Percentiles rank a stretch among this genome's conserved stretches.
Evolutionary conservation across 2,113 vertebrate genomes (phyloP).

Genomic region (Oreochromis aureus): DNA sequence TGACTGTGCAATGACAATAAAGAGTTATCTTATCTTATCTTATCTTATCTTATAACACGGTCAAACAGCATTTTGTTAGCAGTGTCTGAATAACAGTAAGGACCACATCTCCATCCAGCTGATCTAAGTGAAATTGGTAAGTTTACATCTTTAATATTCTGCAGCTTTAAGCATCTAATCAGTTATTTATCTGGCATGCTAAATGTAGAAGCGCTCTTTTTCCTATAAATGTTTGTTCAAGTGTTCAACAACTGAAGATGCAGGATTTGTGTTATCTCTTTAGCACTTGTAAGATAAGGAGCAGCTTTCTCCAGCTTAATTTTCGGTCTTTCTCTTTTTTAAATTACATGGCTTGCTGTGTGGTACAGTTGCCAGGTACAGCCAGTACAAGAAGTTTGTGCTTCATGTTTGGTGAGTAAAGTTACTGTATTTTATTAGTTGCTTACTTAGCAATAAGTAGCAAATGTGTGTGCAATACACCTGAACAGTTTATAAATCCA

Average conservation of each 20-base stretch:
- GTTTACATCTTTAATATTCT: not conserved
- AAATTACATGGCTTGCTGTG: not conserved
- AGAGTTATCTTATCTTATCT: too few relatives aligned
- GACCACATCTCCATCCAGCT: not conserved
- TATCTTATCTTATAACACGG: not conserved
- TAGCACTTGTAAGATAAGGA: not conserved
- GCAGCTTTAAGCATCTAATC: not conserved
- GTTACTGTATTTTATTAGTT: not conserved
- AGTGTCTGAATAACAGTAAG: not conserved
- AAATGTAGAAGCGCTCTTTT: not conserved
- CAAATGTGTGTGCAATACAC: not conserved
- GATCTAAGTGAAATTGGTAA: not conserved
- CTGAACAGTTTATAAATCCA: not conserved
- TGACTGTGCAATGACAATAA: too few relatives aligned
- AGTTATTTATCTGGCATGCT: not conserved
- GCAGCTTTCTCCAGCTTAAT: not conserved
- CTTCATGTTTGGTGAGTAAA: not conserved
- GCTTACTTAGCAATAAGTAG: not conserved
- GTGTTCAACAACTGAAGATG: not conserved
- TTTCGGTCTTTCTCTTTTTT: not conserved
- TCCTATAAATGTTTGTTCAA: not conserved
- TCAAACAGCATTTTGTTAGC: not conserved
- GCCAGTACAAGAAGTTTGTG: not conserved
- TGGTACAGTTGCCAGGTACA: not conserved
- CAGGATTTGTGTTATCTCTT: not conserved